Evolutionary conservation across 2,888 invertebrate species (phyloP).

Genomic region (Epistrophe grossulariae): DNA sequence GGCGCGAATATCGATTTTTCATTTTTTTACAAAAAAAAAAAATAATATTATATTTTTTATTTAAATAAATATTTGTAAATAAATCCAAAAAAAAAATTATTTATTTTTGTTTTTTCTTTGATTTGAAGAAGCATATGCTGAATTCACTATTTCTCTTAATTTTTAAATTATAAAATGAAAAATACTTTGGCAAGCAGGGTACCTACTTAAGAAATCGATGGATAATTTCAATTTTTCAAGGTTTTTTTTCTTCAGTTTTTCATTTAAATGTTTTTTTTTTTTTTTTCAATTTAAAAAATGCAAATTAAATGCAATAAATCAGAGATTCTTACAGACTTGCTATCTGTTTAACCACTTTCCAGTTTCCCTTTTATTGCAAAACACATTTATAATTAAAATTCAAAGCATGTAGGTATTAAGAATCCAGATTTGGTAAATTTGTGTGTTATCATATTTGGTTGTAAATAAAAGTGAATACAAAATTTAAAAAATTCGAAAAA

Average conservation of each 20-base stretch:
- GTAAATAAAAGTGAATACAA: too few species aligned
- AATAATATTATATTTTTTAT: conserved; percentile 72
- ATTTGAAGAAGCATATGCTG: not conserved
- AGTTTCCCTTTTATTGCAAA: not conserved
- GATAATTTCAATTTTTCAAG: too few species aligned
- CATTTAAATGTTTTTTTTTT: too few species aligned
- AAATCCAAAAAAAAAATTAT: conserved; percentile 55
- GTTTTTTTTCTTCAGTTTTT: too few species aligned
- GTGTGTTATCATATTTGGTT: too few species aligned
- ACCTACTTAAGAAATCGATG: not conserved
- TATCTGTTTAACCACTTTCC: not conserved
- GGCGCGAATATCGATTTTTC: conserved; percentile 75
- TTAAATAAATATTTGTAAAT: conserved; percentile 73
- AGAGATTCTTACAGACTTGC: too few species aligned
- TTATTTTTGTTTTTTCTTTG: not conserved
- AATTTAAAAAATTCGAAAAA: too few species aligned
- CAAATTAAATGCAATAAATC: too few species aligned
- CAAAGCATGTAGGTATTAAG: not conserved
- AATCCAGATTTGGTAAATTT: not conserved
- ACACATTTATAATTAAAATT: not conserved
- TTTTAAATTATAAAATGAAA: not conserved
- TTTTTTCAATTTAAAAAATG: too few species aligned
- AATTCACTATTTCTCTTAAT: not conserved
- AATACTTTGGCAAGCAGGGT: not conserved
- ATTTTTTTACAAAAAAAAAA: conserved; percentile 70